Evolutionary conservation across 1,140 invertebrate species (phyloP).

Genomic region (Tetragnatha versicolor): DNA sequence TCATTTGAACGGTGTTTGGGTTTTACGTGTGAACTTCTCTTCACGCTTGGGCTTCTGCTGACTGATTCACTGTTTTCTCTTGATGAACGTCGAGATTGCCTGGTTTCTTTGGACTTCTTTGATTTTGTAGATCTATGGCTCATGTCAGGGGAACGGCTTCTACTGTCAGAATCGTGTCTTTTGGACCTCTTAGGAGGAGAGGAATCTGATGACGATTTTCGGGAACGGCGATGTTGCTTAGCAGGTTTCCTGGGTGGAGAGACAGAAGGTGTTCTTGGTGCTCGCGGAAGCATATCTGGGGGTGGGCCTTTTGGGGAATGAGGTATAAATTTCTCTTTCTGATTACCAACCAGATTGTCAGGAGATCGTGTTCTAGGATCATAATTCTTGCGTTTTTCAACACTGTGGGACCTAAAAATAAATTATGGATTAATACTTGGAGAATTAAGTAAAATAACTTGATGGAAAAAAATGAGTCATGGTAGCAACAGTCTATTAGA

Average conservation of each 20-base stretch:
- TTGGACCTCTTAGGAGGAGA: background rate
- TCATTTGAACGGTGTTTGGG: background rate
- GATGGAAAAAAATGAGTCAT: too few species aligned
- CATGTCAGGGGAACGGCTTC: conserved; percentile 3
- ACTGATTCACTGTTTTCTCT: background rate
- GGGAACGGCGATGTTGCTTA: background rate
- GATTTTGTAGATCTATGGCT: background rate
- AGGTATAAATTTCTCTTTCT: background rate
- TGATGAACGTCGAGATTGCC: background rate
- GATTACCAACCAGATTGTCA: conserved; percentile 10
- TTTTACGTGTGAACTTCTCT: background rate
- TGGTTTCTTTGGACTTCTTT: conserved; percentile 7
- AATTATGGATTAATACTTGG: background rate
- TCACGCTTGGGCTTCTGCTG: background rate
- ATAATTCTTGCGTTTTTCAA: conserved; percentile 9
- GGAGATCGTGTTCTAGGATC: background rate
- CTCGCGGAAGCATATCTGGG: background rate
- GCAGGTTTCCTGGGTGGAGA: conserved; percentile 9
- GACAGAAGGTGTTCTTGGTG: background rate
- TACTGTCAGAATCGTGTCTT: background rate
- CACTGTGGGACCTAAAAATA: background rate
- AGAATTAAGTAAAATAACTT: too few species aligned
- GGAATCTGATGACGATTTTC: background rate
- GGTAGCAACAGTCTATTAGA: too few species aligned
- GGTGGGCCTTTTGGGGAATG: too few species aligned